phyloP scores from a whole-genome alignment of 2,113 vertebrate genomes.

The Sylvilagus bachmani region DNA sequence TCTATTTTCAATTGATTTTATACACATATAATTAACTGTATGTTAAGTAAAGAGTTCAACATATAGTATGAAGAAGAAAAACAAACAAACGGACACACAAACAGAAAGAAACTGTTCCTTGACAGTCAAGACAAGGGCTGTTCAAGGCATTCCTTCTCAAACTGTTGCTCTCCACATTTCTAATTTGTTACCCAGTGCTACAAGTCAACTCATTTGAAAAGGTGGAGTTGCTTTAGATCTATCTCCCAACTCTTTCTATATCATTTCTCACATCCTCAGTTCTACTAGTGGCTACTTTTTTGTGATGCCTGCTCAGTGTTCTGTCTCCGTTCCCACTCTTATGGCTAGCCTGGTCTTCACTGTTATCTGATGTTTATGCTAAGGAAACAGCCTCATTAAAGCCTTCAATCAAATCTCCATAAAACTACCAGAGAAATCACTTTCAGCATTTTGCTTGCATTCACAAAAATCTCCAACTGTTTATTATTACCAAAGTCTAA shows the following conservation, averaged over 20 bases:
- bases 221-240: not conserved
- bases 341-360: not conserved
- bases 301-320: not conserved
- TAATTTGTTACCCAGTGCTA: not conserved
- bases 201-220: not conserved
- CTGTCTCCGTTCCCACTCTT: not conserved
- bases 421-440: not conserved
- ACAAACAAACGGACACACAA: no score
- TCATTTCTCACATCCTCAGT: not conserved
- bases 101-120: no score
- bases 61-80: no score
- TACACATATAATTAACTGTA: no score
- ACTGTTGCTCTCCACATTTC: not conserved
- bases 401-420: not conserved
- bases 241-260: not conserved
- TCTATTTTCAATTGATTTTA: no score
- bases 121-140: no score
- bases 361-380: not conserved
- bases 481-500: not conserved
- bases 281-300: not conserved
- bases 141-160: no score
- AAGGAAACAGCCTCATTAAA: not conserved
- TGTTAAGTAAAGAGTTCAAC: no score
- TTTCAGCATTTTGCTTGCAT: not conserved
- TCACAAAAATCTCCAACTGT: not conserved